These are phyloP conservation scores for Enteromius treurensis DNA, from an alignment of 2,797 vertebrate genomes.

Conservation along the genomic window DNA sequence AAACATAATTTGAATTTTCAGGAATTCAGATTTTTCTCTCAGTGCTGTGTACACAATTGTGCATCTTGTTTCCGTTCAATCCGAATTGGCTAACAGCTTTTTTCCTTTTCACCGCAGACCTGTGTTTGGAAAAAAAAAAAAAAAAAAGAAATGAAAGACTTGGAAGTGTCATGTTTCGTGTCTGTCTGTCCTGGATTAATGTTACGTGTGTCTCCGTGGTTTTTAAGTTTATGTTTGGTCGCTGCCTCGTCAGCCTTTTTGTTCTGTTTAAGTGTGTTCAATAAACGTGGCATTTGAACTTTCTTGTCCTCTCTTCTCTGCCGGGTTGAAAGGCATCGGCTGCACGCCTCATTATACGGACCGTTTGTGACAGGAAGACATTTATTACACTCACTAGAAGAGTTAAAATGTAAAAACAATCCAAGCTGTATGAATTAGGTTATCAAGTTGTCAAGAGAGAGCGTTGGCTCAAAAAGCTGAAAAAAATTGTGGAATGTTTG, in stretches of 20 bases:
- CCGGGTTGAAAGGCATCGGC: no score
- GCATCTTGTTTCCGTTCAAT: not conserved
- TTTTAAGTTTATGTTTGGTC: no score
- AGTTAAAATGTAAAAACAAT: not conserved
- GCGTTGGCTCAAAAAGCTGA: not conserved
- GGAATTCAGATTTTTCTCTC: not conserved
- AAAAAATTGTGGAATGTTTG: not conserved
- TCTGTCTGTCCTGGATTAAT: no score
- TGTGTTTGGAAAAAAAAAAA: not conserved
- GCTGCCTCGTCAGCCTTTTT: no score
- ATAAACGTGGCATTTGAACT: no score
- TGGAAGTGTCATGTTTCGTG: no score
- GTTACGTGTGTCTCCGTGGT: no score
- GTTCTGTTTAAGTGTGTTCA: no score
- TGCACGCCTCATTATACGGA: no score
- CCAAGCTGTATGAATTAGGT: not conserved
- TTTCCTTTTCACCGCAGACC: not conserved
- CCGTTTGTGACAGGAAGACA: no score
- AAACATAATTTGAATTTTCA: not conserved
- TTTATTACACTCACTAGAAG: not conserved
- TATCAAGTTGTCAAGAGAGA: not conserved
- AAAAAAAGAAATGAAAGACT: not conserved
- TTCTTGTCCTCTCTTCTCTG: no score
- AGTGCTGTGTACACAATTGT: not conserved
- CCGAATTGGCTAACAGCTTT: not conserved